Conservation (phyloP, 1,140 invertebrate genomes). For the Oscheius sp. region DNA sequence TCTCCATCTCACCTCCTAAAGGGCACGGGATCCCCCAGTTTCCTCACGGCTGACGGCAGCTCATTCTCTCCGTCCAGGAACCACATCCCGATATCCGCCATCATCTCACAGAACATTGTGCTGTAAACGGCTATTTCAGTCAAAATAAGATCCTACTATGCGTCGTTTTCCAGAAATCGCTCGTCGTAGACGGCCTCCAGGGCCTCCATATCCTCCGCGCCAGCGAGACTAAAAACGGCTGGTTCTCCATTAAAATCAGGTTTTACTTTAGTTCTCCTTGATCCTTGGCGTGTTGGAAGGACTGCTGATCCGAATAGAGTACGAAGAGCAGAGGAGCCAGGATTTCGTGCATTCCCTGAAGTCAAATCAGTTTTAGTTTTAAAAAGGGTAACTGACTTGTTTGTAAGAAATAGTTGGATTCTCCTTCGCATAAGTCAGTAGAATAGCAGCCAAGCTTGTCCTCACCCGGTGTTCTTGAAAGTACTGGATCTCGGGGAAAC, state of each 20-base stretch:
- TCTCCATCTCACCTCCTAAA: conserved; percentile 46
- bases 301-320: conserved; percentile 72
- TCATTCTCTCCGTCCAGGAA: conserved; percentile 65
- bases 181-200: conserved; percentile 69
- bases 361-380: conserved; percentile 30
- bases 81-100: conserved; percentile 73
- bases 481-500: conserved; percentile 64
- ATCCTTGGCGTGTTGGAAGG: conserved; percentile 64
- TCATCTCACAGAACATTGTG: conserved; percentile 72
- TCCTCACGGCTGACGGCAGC: neutral
- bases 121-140: conserved; percentile 62
- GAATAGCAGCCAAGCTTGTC: conserved; percentile 73
- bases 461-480: conserved; percentile 70
- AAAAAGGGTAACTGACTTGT: conserved; percentile 65
- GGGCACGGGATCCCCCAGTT: neutral
- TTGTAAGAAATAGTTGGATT: conserved; percentile 73
- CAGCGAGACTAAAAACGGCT: conserved; percentile 51
- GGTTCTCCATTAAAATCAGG: neutral
- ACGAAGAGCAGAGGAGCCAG: conserved; percentile 75
- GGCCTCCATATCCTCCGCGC: conserved; percentile 63
- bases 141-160: conserved; percentile 68
- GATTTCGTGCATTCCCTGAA: conserved; percentile 78
- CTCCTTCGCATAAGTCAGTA: conserved; percentile 74
- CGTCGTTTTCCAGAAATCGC: conserved; percentile 72
- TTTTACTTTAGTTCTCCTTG: conserved; percentile 27